A percentile compares a stretch with the other conserved stretches of the same genome.
Evolutionary conservation across 1,140 invertebrate species (phyloP).

Genomic region (Sesamia nonagrioides): DNA sequence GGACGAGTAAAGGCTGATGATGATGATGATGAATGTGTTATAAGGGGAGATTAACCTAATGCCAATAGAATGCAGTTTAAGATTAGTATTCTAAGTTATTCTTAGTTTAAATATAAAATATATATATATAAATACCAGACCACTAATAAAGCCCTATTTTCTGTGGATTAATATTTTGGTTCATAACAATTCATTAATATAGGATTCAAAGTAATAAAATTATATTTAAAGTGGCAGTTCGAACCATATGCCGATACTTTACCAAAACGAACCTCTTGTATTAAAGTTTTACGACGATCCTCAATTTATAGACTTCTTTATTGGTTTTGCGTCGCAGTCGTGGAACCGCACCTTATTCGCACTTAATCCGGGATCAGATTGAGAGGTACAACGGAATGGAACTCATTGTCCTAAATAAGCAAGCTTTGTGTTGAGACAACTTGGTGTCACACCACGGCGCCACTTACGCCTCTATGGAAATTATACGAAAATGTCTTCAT

Average conservation of each 20-base stretch:
- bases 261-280: not conserved
- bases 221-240: not conserved
- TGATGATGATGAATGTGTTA: too few relatives aligned
- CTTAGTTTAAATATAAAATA: too few relatives aligned
- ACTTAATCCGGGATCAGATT: slow-evolving; percentile 50
- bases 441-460: slow-evolving; percentile 21
- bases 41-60: too few relatives aligned
- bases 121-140: too few relatives aligned
- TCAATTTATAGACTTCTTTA: slow-evolving; percentile 18
- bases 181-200: too few relatives aligned
- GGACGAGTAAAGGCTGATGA: too few relatives aligned
- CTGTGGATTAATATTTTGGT: too few relatives aligned
- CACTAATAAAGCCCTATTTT: too few relatives aligned
- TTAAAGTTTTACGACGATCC: slow-evolving; percentile 1
- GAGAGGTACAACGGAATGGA: slow-evolving; percentile 25
- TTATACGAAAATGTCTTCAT: slow-evolving; percentile 45
- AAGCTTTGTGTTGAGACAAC: slow-evolving; percentile 29
- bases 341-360: slow-evolving; percentile 2
- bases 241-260: not conserved
- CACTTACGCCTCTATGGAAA: slow-evolving; percentile 35
- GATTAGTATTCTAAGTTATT: too few relatives aligned
- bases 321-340: not conserved
- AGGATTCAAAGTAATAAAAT: not conserved
- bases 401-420: slow-evolving; percentile 55
- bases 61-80: too few relatives aligned